Evolutionary conservation across 2,797 vertebrate species (phyloP).

Genomic region (Cossypha caffra): DNA sequence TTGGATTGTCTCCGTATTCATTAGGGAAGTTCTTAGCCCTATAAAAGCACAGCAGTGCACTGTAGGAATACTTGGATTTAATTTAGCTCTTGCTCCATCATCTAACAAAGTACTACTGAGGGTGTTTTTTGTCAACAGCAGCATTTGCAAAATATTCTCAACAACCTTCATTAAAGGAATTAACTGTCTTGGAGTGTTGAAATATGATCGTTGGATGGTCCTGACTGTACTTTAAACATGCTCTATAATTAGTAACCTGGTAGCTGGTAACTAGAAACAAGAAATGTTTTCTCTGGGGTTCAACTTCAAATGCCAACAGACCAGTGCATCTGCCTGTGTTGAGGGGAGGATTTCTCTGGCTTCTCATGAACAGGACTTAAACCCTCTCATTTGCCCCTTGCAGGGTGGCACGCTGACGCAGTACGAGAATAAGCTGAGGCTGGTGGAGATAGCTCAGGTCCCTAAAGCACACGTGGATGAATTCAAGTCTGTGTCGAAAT

Average conservation of each 20-base stretch:
- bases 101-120: background rate
- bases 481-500: slow-evolving; percentile 98
- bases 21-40: background rate
- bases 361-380: background rate
- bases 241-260: slow-evolving; percentile 27
- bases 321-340: background rate
- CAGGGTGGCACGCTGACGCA: slow-evolving; percentile 96
- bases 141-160: background rate
- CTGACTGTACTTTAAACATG: background rate
- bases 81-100: background rate
- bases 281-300: background rate
- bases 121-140: background rate
- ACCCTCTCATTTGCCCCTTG: background rate
- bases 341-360: background rate
- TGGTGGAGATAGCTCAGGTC: slow-evolving; percentile 97
- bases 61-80: background rate
- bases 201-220: background rate
- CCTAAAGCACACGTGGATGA: slow-evolving; percentile 95
- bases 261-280: background rate
- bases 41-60: background rate
- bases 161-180: background rate
- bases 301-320: background rate
- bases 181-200: background rate
- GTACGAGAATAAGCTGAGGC: slow-evolving; percentile 90
- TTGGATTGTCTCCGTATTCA: background rate